phyloP scores from a whole-genome alignment of 2,113 vertebrate species.

The Empidonax alnorum region DNA sequence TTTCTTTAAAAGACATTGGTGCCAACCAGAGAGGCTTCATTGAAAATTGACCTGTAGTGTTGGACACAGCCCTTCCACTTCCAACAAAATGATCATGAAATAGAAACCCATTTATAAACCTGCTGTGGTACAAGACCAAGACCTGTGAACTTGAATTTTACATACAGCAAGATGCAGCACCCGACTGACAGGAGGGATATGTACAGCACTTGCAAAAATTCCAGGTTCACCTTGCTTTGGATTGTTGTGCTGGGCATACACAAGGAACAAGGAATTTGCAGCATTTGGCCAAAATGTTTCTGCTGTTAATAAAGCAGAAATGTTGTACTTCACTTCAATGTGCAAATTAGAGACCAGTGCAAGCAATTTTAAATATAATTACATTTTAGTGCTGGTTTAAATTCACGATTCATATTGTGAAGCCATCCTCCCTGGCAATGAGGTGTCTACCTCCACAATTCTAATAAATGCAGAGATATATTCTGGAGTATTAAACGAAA shows the following conservation, averaged over 20 bases:
- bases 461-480: neutral
- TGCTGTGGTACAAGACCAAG: neutral
- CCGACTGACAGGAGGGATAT: neutral
- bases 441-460: neutral
- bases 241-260: neutral
- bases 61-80: neutral
- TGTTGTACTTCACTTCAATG: neutral
- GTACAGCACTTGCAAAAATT: neutral
- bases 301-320: neutral
- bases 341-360: neutral
- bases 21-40: rapidly evolving
- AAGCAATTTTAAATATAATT: neutral
- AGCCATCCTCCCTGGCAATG: neutral
- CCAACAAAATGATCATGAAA: neutral
- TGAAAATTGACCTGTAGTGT: neutral
- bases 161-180: neutral
- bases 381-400: neutral
- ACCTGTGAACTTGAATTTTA: neutral
- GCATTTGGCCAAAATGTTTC: neutral
- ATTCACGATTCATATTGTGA: neutral
- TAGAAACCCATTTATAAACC: neutral
- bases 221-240: neutral
- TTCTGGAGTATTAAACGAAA: neutral
- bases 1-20: neutral
- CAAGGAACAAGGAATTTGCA: neutral